These are phyloP conservation scores for Masnerella sp. DNA, from an alignment of 2,888 invertebrate genomes.

Conservation along the genomic window DNA sequence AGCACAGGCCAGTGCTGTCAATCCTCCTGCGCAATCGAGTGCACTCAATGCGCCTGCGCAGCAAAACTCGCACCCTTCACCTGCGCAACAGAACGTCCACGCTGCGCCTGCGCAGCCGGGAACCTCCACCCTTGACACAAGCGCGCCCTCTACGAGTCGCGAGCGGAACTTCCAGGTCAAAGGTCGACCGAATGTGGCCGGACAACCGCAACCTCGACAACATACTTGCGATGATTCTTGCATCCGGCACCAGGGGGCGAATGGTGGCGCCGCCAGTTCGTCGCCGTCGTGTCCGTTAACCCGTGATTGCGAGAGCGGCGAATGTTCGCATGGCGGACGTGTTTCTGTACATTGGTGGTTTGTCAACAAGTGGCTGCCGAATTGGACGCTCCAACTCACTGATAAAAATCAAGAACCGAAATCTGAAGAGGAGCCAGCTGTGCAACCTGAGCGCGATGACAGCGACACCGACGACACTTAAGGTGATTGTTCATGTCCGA, in stretches of 20 bases:
- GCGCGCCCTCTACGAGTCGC: slow-evolving; percentile 60
- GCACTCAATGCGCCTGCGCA: no score
- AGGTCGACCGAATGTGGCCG: no score
- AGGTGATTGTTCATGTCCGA: no score
- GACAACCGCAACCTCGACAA: slow-evolving; percentile 77
- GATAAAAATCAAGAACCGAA: no score
- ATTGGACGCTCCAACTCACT: slow-evolving; percentile 79
- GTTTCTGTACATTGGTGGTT: slow-evolving; percentile 84
- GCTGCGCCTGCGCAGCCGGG: slow-evolving; percentile 29
- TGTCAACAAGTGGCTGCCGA: slow-evolving; percentile 83
- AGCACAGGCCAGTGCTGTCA: slow-evolving; percentile 3
- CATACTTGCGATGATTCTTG: slow-evolving; percentile 78
- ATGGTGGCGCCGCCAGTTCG: slow-evolving; percentile 63
- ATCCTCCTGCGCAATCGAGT: not conserved
- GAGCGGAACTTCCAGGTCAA: no score
- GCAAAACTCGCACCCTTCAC: no score
- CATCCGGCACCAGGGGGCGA: slow-evolving; percentile 77
- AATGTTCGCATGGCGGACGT: slow-evolving; percentile 75
- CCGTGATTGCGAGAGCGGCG: slow-evolving; percentile 69
- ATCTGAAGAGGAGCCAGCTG: slow-evolving; percentile 64
- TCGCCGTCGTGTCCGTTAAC: slow-evolving; percentile 69
- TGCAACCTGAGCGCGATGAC: slow-evolving; percentile 66
- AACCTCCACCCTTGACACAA: slow-evolving; percentile 58
- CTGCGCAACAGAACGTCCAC: no score
- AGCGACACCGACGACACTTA: slow-evolving; percentile 72